These are phyloP conservation scores for Alviniconcha strummeri DNA, from an alignment of 2,888 invertebrate species.

Conservation along the genomic window DNA sequence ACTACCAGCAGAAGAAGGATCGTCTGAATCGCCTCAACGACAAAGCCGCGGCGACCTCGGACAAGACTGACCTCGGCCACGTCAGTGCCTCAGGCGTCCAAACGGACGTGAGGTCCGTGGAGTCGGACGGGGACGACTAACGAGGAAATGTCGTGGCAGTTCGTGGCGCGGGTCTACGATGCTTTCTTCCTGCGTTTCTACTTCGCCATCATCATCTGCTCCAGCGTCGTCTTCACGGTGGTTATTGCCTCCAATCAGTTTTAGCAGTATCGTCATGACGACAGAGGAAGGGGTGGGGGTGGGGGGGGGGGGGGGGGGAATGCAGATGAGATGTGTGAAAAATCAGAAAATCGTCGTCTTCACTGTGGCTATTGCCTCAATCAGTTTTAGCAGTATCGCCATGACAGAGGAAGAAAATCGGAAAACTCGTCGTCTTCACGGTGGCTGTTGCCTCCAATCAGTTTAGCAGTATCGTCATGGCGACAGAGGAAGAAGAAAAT, in stretches of 20 bases:
- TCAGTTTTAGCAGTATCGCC: too few relatives aligned
- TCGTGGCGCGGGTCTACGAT: conserved; percentile 25
- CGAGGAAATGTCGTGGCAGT: conserved; percentile 24
- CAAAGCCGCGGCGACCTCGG: background rate
- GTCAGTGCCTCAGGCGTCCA: background rate
- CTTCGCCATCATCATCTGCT: conserved; percentile 7
- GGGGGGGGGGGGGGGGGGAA: too few relatives aligned
- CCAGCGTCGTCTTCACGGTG: conserved; percentile 15
- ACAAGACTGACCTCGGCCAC: background rate
- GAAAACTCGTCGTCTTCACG: too few relatives aligned
- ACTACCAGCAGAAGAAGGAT: background rate
- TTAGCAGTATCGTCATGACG: background rate
- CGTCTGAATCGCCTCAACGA: background rate
- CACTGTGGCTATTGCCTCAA: too few relatives aligned
- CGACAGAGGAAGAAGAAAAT: too few relatives aligned
- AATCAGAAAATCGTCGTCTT: too few relatives aligned
- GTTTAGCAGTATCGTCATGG: too few relatives aligned
- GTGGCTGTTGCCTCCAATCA: too few relatives aligned
- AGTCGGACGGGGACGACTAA: background rate
- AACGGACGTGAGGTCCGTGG: background rate
- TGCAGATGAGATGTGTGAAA: too few relatives aligned
- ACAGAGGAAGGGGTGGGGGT: too few relatives aligned
- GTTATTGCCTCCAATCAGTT: conserved; percentile 14
- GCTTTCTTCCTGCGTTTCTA: conserved; percentile 29
- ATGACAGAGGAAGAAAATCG: too few relatives aligned